These are phyloP conservation scores for Drosophila nr. fundita DNA, from an alignment of 2,888 invertebrate genomes.

Conservation along the genomic window DNA sequence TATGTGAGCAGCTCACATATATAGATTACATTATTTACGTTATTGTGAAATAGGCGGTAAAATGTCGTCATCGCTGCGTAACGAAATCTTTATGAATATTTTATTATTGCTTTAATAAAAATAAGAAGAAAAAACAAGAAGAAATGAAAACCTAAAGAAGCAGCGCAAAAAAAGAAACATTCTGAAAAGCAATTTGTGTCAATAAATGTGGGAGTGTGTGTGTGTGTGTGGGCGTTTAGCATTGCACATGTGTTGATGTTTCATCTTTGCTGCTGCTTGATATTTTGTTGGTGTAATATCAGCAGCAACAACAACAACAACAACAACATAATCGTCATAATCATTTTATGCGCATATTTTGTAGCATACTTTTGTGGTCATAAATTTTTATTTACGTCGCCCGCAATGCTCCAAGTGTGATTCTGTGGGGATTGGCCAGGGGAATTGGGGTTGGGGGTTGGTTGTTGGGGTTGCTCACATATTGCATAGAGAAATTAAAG, in stretches of 20 bases:
- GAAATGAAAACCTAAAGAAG: slow-evolving; percentile 15
- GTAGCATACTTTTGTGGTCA: slow-evolving; percentile 73
- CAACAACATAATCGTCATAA: slow-evolving; percentile 74
- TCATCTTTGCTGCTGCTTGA: slow-evolving; percentile 41
- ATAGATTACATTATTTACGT: slow-evolving; percentile 33
- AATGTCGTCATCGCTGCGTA: slow-evolving; percentile 58
- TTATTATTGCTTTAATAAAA: slow-evolving; percentile 77
- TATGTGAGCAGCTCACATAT: slow-evolving; percentile 24
- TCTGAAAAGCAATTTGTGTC: slow-evolving; percentile 79
- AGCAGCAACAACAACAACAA: slow-evolving; percentile 22
- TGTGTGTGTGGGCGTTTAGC: slow-evolving; percentile 42
- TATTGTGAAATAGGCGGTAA: slow-evolving; percentile 58
- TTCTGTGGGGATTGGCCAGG: slow-evolving; percentile 15
- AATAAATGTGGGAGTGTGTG: slow-evolving; percentile 67
- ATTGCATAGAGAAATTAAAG: slow-evolving; percentile 67
- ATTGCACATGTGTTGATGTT: slow-evolving; percentile 48
- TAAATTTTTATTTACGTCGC: slow-evolving; percentile 75
- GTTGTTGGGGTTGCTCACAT: not conserved
- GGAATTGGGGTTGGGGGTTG: not conserved
- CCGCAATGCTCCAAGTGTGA: slow-evolving; percentile 50
- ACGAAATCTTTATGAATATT: slow-evolving; percentile 81
- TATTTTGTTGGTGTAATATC: slow-evolving; percentile 42
- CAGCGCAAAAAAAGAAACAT: slow-evolving; percentile 28
- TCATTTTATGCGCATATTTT: slow-evolving; percentile 79
- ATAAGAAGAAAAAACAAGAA: slow-evolving; percentile 7